These are phyloP conservation scores for Hydropsyche betteni DNA, from an alignment of 2,888 invertebrate genomes.

Conservation along the genomic window DNA sequence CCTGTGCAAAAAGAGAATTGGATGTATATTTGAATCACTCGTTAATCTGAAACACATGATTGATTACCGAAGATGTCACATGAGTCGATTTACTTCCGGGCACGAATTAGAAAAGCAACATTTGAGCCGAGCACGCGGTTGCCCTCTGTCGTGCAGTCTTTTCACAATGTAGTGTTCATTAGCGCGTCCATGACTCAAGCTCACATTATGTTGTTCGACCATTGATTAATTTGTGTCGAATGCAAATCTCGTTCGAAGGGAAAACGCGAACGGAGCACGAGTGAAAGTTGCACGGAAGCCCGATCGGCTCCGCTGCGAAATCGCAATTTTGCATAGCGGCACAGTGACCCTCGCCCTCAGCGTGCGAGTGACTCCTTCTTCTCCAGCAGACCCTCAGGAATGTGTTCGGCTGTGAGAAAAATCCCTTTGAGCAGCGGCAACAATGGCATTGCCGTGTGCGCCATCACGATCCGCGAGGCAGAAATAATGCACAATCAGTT, in stretches of 20 bases:
- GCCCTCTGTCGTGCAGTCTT: too few species aligned
- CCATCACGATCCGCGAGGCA: conserved; percentile 50
- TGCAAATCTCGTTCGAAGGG: conserved; percentile 1
- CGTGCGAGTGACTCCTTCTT: conserved; percentile 17
- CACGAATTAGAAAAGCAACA: too few species aligned
- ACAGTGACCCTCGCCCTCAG: conserved; percentile 35
- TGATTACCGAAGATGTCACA: too few species aligned
- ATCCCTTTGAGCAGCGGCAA: conserved; percentile 39
- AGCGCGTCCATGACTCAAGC: not conserved
- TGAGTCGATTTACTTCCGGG: too few species aligned
- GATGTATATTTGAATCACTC: too few species aligned
- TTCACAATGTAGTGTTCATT: conserved; percentile 19
- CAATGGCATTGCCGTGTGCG: conserved; percentile 44
- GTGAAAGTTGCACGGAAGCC: conserved; percentile 47
- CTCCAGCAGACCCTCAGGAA: conserved; percentile 29
- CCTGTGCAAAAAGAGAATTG: too few species aligned
- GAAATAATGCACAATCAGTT: conserved; percentile 51
- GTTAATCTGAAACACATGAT: too few species aligned
- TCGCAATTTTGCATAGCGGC: conserved; percentile 42
- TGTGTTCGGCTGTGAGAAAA: conserved; percentile 39
- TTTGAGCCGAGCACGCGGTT: too few species aligned
- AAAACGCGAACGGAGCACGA: not conserved
- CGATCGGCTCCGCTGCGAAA: conserved; percentile 41
- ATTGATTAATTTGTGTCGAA: conserved; percentile 38
- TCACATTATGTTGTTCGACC: conserved; percentile 1